Conservation (phyloP, 2,888 invertebrate species). For the Desoria tigrina region DNA sequence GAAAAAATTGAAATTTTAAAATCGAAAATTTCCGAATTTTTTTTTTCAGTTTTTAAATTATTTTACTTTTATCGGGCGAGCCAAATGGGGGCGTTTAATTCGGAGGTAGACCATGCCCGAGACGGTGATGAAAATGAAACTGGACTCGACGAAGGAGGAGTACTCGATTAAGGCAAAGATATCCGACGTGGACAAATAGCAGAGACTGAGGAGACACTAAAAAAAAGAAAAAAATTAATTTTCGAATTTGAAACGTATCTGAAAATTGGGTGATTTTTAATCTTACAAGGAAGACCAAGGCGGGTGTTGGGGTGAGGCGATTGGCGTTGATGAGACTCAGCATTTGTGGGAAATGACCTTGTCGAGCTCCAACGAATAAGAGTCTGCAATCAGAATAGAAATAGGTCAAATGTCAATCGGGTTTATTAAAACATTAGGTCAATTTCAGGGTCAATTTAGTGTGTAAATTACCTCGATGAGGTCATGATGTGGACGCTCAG, state of each 20-base stretch:
- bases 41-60: not conserved
- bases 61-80: conserved; percentile 79
- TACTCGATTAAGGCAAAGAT: conserved; percentile 85
- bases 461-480: conserved; percentile 6
- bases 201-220: conserved; percentile 77
- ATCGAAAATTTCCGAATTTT: not conserved
- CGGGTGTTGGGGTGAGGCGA: conserved; percentile 79
- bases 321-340: conserved; percentile 76
- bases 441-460: not conserved
- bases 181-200: conserved; percentile 82
- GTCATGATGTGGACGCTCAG: conserved; percentile 64
- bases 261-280: not conserved
- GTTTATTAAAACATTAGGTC: too few relatives aligned
- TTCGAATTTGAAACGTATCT: not conserved
- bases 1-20: conserved; percentile 38
- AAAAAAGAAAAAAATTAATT: conserved; percentile 47
- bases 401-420: conserved; percentile 1
- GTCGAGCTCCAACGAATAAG: conserved; percentile 63
- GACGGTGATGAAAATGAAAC: conserved; percentile 85
- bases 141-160: conserved; percentile 87
- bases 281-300: conserved; percentile 70
- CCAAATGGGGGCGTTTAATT: conserved; percentile 74
- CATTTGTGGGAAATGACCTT: conserved; percentile 80
- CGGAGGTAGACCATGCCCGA: conserved; percentile 81
- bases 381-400: conserved; percentile 34